Evolutionary conservation across 2,113 vertebrate species (phyloP).

Genomic region (Otolemur garnettii): DNA sequence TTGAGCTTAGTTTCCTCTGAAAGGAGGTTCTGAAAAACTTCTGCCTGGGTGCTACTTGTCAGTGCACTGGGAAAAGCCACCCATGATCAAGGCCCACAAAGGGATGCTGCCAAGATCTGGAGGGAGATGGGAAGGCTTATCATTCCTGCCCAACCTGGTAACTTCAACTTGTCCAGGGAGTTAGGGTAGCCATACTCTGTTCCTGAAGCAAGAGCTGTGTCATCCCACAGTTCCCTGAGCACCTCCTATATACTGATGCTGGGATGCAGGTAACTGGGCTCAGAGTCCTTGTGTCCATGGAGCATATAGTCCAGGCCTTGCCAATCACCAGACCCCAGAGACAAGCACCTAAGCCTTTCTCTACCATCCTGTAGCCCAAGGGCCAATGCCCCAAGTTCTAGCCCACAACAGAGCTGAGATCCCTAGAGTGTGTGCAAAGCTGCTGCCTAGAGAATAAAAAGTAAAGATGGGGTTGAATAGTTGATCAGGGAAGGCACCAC

Average conservation of each 20-base stretch:
- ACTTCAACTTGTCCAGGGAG: not conserved
- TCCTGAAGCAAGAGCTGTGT: not conserved
- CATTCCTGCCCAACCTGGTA: too few species aligned
- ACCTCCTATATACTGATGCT: not conserved
- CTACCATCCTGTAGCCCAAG: not conserved
- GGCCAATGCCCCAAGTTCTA: not conserved
- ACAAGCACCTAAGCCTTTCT: not conserved
- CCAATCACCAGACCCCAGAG: not conserved
- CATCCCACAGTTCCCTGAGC: not conserved
- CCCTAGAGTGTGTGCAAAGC: too few species aligned
- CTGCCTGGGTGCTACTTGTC: not conserved
- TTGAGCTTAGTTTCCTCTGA: constrained; percentile 38
- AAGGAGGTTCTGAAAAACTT: not conserved
- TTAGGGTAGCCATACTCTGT: not conserved
- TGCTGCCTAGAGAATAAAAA: not conserved
- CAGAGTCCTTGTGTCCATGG: not conserved
- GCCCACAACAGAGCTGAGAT: too few species aligned
- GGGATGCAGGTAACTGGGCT: not conserved
- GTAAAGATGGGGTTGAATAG: not conserved
- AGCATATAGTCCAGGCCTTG: not conserved
- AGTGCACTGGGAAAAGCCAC: not conserved
- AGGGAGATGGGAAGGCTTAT: not conserved
- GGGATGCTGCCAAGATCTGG: not conserved
- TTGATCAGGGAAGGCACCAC: rapidly evolving
- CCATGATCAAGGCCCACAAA: not conserved